Base-by-base conservation (phyloP, 2,113 vertebrate genomes). In the Chascanopsetta lugubris region DNA sequence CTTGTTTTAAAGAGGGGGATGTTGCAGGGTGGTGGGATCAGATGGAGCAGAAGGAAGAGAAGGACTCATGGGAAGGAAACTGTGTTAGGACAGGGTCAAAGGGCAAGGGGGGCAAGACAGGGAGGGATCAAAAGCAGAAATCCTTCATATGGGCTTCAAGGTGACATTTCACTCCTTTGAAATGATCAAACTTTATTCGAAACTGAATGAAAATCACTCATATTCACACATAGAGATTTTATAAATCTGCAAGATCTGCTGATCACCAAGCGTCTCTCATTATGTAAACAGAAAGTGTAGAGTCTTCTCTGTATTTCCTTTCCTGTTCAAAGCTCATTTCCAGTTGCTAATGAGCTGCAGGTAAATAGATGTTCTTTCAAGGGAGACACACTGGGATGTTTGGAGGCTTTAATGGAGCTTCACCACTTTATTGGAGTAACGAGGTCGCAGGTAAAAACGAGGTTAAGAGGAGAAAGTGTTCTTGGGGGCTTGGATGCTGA, bases 1-100 rank as follows among this genome's bases (percentile, higher is more conserved):
- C 73, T 67, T 81, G 61, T 64, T 79, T 25, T 17, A 27, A 58
- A 63, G 69, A 54, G 5, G 3, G 26, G 46, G 2, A 18, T 59
- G 56, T 25, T 13, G 47, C 25, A 15, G 57, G 45, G 20, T 21
- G n/a, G 12, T 30, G 15, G 59, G 54, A 64, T 54, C 40, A 69
- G 57, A 58, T 18, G 1, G 12, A 54, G 69, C 25, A 69, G 8
- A 26, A 57, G 29, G 49, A 50, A 56, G 49, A 61, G 18, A 25
- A 29, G 21, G 27, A 59, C 18, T 65, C 48, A 70, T 68, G 43
- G 55, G 46, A 62, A 24, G 40, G 62, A 54, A 11, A 8, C 21
- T 48, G 4, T 47, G 20, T 59, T 55, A n/a, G 27, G 43, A 74
- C 29, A 27, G 7, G n/a, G 40, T 60, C 62, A 51, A 58, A 55